These are phyloP conservation scores for Chironomus tepperi DNA, from an alignment of 1,140 invertebrate species.

Conservation along the genomic window DNA sequence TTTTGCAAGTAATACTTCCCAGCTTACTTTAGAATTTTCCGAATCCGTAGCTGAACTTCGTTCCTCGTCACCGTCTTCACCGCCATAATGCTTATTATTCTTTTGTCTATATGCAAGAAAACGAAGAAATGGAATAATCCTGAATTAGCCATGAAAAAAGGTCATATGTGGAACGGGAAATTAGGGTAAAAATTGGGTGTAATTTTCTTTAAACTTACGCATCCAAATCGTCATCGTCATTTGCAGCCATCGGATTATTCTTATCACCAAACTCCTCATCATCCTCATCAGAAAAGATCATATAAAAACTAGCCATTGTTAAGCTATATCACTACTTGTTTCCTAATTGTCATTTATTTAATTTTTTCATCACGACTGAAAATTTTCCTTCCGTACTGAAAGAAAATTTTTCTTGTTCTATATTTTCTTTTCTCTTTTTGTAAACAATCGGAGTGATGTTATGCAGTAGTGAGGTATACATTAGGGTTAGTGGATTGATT, in stretches of 20 bases:
- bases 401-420: background rate
- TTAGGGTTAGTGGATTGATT: no score
- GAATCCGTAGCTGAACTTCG: background rate
- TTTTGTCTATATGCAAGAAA: background rate
- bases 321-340: background rate
- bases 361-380: conserved; percentile 4
- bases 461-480: no score
- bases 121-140: conserved; percentile 2
- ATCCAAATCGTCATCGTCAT: conserved; percentile 1
- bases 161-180: background rate
- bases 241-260: conserved; percentile 5
- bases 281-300: conserved; percentile 19
- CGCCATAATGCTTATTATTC: background rate
- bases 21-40: background rate
- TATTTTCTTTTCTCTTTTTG: background rate
- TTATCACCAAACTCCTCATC: conserved; percentile 19
- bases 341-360: background rate
- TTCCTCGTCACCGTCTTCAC: background rate
- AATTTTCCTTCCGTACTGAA: background rate
- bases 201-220: background rate
- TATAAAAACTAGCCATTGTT: background rate
- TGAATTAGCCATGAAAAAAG: background rate
- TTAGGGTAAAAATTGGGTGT: background rate
- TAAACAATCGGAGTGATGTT: background rate
- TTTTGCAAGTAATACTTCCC: conserved; percentile 5